These are phyloP conservation scores for Drosophila biarmipes DNA, from an alignment of 1,140 invertebrate species.

Conservation along the genomic window DNA sequence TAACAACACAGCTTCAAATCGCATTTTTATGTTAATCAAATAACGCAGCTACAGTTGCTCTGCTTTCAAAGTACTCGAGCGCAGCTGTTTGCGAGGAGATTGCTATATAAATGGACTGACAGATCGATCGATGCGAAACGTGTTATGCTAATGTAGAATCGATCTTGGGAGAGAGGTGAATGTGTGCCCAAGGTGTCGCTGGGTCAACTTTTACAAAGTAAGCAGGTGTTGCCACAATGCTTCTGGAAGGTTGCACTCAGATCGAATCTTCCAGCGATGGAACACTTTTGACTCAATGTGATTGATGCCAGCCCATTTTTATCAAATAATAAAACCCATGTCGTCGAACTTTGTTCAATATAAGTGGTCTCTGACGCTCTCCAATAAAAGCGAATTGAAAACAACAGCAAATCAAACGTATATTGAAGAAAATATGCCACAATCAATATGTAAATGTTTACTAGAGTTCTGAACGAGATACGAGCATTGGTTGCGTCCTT, in stretches of 20 bases:
- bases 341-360: conserved; percentile 67
- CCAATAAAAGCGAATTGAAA: conserved; percentile 71
- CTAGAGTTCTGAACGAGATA: conserved; percentile 36
- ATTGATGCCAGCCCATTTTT: conserved; percentile 12
- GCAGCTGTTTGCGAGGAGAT: conserved; percentile 33
- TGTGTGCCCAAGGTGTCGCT: conserved; percentile 59
- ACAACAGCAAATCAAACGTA: conserved; percentile 36
- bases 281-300: conserved; percentile 18
- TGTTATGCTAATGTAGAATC: conserved; percentile 66
- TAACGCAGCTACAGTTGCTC: conserved; percentile 53
- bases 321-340: conserved; percentile 54
- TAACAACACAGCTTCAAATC: conserved; percentile 2
- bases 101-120: conserved; percentile 13
- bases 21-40: conserved; percentile 68
- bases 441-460: conserved; percentile 76
- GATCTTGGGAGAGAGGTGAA: conserved; percentile 38
- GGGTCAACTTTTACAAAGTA: conserved; percentile 36
- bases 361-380: conserved; percentile 14
- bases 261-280: neutral
- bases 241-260: conserved; percentile 50
- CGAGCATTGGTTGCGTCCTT: conserved; percentile 50
- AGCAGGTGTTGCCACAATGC: conserved; percentile 51
- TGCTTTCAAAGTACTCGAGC: conserved; percentile 26
- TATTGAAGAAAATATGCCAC: conserved; percentile 59
- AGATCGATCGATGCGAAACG: conserved; percentile 33